These are phyloP conservation scores for Hylaeus volcanicus DNA, from an alignment of 1,140 invertebrate genomes.

Conservation along the genomic window DNA sequence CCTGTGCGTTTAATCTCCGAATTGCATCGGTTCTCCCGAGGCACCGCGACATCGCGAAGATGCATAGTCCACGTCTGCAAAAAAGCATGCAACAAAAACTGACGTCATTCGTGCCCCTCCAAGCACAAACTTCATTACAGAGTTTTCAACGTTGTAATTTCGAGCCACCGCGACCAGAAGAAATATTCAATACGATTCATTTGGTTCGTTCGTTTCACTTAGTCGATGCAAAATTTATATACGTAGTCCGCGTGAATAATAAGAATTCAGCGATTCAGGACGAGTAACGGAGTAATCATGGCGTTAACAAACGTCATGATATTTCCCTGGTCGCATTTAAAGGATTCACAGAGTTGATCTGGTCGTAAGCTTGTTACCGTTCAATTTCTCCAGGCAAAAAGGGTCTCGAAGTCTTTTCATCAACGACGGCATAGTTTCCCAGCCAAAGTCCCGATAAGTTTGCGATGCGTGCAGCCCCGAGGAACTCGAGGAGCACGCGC, in stretches of 20 bases:
- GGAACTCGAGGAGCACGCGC: slow-evolving; percentile 18
- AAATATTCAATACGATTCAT: no score
- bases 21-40: slow-evolving; percentile 15
- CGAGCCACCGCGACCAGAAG: no score
- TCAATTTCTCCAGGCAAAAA: neutral
- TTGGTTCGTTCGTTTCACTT: no score
- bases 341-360: neutral
- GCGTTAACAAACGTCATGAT: neutral
- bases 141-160: no score
- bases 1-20: slow-evolving; percentile 20
- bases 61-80: neutral
- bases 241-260: no score
- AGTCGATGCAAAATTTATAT: no score
- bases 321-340: neutral
- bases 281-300: no score
- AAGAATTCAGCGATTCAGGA: neutral
- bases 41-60: neutral
- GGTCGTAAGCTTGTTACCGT: neutral
- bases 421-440: slow-evolving; percentile 7
- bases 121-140: no score
- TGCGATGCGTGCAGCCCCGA: neutral
- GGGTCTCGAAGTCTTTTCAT: slow-evolving; percentile 2
- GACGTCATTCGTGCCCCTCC: no score
- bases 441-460: slow-evolving; percentile 19
- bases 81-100: no score